These are phyloP conservation scores for Siniperca knerii DNA, from an alignment of 2,113 vertebrate species.

Conservation along the genomic window DNA sequence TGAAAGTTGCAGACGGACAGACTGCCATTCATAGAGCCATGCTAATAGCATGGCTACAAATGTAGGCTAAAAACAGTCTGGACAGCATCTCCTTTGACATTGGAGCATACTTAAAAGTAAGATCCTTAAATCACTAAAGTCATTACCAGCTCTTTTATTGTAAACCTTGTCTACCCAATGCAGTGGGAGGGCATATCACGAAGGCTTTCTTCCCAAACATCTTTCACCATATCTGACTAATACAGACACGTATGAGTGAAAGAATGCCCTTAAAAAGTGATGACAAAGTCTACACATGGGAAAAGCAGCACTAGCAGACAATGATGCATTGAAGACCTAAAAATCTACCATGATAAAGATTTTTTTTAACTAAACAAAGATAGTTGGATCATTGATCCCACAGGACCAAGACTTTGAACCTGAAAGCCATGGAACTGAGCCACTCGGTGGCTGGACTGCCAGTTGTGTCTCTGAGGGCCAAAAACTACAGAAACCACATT, in stretches of 20 bases:
- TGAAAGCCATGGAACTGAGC: conserved; percentile 51
- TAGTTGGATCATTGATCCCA: conserved; percentile 28
- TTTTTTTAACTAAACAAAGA: conserved; percentile 31
- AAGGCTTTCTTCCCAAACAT: conserved; percentile 3
- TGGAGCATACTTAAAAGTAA: background rate
- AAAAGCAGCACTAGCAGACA: background rate
- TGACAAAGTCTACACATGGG: conserved; percentile 9
- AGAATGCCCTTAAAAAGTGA: background rate
- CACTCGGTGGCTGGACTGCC: conserved; percentile 51
- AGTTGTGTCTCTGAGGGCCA: conserved; percentile 63
- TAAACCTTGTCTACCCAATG: background rate
- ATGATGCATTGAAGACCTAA: conserved; percentile 8
- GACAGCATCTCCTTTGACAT: background rate
- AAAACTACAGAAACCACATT: conserved; percentile 77
- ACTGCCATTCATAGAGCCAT: background rate
- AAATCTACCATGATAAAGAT: conserved; percentile 18
- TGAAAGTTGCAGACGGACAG: background rate
- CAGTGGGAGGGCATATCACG: background rate
- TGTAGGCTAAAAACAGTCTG: background rate
- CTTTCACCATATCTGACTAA: conserved; percentile 18
- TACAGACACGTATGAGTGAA: background rate
- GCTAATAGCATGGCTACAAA: no score
- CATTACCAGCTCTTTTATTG: background rate
- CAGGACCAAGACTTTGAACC: conserved; percentile 44
- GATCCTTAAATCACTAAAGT: background rate